Evolutionary conservation across 23 tunicate species (phyloP).

Genomic region (Ciona savignyi): DNA sequence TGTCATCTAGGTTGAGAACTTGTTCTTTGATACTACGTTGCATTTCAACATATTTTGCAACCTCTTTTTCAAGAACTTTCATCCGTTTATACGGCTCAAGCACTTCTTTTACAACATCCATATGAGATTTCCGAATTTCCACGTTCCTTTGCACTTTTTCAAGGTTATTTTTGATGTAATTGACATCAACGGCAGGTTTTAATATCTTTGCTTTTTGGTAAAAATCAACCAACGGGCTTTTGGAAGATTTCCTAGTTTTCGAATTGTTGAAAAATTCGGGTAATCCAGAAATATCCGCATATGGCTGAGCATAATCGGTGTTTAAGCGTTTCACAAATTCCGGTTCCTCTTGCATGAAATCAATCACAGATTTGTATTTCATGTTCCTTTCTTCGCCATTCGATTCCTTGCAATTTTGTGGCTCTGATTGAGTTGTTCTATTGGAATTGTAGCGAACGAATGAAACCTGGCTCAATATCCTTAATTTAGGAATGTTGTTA

Average conservation of each 20-base stretch:
- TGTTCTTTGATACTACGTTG: background rate
- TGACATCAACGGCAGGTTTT: slow-evolving; percentile 51
- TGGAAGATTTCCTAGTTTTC: background rate
- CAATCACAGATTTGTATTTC: no score
- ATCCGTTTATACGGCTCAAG: slow-evolving; percentile 25
- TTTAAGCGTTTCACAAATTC: slow-evolving; percentile 21
- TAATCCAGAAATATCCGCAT: slow-evolving; percentile 2
- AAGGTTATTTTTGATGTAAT: slow-evolving; percentile 15
- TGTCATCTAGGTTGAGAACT: background rate
- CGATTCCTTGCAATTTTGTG: no score
- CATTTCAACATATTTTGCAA: slow-evolving; percentile 4
- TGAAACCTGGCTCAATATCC: no score
- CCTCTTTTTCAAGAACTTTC: slow-evolving; percentile 9
- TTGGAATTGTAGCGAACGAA: no score
- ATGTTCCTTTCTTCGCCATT: no score
- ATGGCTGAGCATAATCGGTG: slow-evolving; percentile 22
- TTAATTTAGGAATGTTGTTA: no score
- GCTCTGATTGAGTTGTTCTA: no score
- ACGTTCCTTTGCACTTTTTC: slow-evolving; percentile 46
- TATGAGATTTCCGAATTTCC: slow-evolving; percentile 9
- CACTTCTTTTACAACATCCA: slow-evolving; percentile 38
- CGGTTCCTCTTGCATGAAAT: slow-evolving; percentile 23
- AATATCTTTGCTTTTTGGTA: slow-evolving; percentile 8
- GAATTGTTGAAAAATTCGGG: background rate
- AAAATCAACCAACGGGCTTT: slow-evolving; percentile 26